Conservation (phyloP, 2,113 vertebrate genomes). For the Dicentrarchus labrax region DNA sequence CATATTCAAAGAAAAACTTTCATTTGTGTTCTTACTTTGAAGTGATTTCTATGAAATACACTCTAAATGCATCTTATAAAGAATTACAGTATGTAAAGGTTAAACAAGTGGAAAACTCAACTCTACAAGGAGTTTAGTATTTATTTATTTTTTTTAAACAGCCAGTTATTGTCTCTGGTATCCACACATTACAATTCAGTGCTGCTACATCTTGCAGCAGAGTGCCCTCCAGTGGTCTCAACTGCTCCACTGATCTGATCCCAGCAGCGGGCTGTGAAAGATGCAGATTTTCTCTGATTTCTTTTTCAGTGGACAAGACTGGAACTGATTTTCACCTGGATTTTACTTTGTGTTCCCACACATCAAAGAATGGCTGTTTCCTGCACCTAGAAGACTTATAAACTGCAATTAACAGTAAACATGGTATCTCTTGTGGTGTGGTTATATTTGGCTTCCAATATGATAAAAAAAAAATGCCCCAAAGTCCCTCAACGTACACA, state of each 20-base stretch:
- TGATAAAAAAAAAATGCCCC: background rate
- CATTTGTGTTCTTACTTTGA: no score
- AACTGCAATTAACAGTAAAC: background rate
- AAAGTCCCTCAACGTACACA: background rate
- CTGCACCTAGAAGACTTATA: background rate
- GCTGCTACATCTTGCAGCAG: constrained; percentile 45
- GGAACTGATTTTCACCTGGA: background rate
- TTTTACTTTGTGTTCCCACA: background rate
- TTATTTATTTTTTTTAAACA: background rate
- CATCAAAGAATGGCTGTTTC: background rate
- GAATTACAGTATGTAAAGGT: background rate
- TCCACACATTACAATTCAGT: background rate
- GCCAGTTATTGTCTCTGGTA: background rate
- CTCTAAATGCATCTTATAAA: no score
- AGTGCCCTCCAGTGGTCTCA: constrained; percentile 62
- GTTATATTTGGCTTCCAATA: background rate
- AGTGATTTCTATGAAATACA: no score
- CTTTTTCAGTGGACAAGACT: background rate
- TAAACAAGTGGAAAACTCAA: background rate
- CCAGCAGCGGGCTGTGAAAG: background rate
- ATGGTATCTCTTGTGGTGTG: background rate
- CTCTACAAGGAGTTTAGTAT: background rate
- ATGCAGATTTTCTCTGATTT: background rate
- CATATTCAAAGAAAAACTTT: no score
- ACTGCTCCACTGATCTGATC: background rate